phyloP scores from a whole-genome alignment of 1,140 invertebrate species.

The Dendrolimus punctatus region DNA sequence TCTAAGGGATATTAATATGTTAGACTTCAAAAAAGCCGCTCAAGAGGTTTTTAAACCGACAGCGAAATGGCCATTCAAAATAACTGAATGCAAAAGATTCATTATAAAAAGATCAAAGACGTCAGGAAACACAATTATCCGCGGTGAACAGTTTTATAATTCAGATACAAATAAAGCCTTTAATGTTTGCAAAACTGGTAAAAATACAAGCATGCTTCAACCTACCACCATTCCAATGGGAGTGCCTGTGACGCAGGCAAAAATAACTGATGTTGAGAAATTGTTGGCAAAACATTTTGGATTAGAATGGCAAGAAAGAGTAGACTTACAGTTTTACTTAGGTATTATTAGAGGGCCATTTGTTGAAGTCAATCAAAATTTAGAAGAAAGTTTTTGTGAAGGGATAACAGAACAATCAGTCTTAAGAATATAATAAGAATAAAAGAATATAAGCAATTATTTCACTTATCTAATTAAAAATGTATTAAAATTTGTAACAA shows the following conservation, averaged over 20 bases:
- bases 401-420: conserved; percentile 6
- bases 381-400: conserved; percentile 6
- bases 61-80: too few relatives aligned
- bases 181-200: conserved; percentile 15
- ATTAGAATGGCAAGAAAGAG: conserved; percentile 10
- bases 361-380: conserved; percentile 5
- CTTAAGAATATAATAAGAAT: conserved; percentile 6
- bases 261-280: conserved; percentile 17
- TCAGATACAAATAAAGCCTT: conserved; percentile 11
- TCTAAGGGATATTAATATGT: too few relatives aligned
- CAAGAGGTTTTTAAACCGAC: too few relatives aligned
- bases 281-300: conserved; percentile 15
- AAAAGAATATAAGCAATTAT: conserved; percentile 1
- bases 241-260: conserved; percentile 12
- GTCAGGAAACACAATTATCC: conserved; percentile 12
- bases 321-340: conserved; percentile 6
- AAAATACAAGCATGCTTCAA: conserved; percentile 12
- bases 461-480: conserved; percentile 7
- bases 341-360: conserved; percentile 7
- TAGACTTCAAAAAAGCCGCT: too few relatives aligned
- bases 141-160: conserved; percentile 16
- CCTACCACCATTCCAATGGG: conserved; percentile 7
- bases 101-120: too few relatives aligned
- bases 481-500: conserved; percentile 7
- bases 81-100: too few relatives aligned